These are phyloP conservation scores for Chascanopsetta lugubris DNA, from an alignment of 2,113 vertebrate genomes.

Conservation along the genomic window DNA sequence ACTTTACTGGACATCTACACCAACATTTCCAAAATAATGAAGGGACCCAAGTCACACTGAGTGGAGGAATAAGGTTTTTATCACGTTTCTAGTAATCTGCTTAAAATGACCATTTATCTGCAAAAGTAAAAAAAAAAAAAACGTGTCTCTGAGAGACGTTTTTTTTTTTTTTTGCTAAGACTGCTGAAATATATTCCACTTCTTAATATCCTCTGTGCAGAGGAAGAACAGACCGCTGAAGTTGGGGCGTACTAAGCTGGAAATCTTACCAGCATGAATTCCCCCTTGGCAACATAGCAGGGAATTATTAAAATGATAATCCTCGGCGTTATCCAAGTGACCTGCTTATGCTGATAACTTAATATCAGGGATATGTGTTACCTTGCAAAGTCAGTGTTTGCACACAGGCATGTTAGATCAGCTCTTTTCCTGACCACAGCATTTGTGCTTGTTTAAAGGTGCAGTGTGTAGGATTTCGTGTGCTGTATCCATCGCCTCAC, in stretches of 20 bases:
- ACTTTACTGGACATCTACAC: constrained; percentile 40
- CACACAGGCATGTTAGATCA: neutral
- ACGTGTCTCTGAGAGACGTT: constrained; percentile 12
- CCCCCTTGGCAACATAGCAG: constrained; percentile 5
- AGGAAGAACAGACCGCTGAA: constrained; percentile 7
- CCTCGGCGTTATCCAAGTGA: constrained; percentile 37
- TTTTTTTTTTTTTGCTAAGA: too few relatives aligned
- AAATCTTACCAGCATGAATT: constrained; percentile 24
- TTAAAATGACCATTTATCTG: constrained; percentile 32
- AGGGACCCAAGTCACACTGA: constrained; percentile 17
- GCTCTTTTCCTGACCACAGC: neutral
- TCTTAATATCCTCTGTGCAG: neutral
- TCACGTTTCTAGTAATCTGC: constrained; percentile 32
- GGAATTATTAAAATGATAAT: constrained; percentile 51
- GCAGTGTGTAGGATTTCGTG: too few relatives aligned
- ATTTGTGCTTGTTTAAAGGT: too few relatives aligned
- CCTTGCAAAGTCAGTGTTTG: constrained; percentile 9
- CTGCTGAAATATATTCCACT: constrained; percentile 34
- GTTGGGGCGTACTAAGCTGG: constrained; percentile 36
- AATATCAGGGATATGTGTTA: constrained; percentile 24
- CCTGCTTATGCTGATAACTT: constrained; percentile 36
- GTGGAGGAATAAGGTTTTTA: constrained; percentile 12
- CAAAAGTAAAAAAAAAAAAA: constrained; percentile 28
- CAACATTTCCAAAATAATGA: constrained; percentile 45
- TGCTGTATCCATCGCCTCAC: too few relatives aligned